Evolutionary conservation across 2,797 vertebrate species (phyloP).

Genomic region (Aldrovandia affinis): DNA sequence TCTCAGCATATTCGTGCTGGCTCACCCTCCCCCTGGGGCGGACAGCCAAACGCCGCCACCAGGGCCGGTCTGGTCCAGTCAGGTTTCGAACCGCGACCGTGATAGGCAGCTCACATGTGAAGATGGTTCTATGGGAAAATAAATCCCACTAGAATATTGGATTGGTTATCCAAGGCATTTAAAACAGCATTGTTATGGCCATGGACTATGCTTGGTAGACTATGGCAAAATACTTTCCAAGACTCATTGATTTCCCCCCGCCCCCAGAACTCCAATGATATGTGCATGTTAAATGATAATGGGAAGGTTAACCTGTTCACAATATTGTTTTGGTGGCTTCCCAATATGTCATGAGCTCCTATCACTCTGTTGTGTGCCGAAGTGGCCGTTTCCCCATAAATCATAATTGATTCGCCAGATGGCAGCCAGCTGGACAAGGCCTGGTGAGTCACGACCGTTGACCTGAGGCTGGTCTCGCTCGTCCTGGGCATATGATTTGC

Average conservation of each 20-base stretch:
- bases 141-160: not conserved
- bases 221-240: not conserved
- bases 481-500: not conserved
- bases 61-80: too few relatives aligned
- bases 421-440: not conserved
- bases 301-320: not conserved
- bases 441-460: not conserved
- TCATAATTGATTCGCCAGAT: not conserved
- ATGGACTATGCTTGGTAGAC: not conserved
- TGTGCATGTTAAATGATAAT: not conserved
- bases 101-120: too few relatives aligned
- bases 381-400: not conserved
- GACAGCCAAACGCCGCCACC: too few relatives aligned
- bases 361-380: not conserved
- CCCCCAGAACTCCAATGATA: not conserved
- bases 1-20: too few relatives aligned
- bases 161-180: too few relatives aligned
- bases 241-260: not conserved
- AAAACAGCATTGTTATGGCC: not conserved
- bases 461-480: slow-evolving; percentile 5
- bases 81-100: too few relatives aligned
- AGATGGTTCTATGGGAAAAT: too few relatives aligned
- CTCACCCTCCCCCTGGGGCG: too few relatives aligned
- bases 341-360: not conserved
- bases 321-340: not conserved